A percentile compares a stretch with the other conserved stretches of the same genome.
Conservation (phyloP, 2,113 vertebrate genomes). For the Hystrix cristata region DNA sequence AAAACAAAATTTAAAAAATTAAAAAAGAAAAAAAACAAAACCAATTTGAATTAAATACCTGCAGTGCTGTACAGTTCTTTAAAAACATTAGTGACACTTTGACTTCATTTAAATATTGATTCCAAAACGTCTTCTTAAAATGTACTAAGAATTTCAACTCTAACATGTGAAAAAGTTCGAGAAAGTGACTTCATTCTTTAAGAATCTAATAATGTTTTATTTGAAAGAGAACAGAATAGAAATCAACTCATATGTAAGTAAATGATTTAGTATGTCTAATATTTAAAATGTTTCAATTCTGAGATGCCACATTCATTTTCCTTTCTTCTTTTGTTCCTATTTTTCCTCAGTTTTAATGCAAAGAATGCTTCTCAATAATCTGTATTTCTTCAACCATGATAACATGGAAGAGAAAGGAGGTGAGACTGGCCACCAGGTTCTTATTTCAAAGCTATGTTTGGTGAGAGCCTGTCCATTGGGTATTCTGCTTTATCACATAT, state of each 20-base stretch:
- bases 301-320: neutral
- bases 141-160: conserved; percentile 13
- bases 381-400: neutral
- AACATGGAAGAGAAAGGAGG: neutral
- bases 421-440: neutral
- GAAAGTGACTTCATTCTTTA: conserved; percentile 5
- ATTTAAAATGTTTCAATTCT: conserved; percentile 55
- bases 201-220: conserved; percentile 13
- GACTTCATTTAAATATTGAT: neutral
- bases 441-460: conserved; percentile 39
- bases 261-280: neutral
- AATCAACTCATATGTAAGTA: conserved; percentile 17
- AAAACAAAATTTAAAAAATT: too few species aligned
- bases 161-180: conserved; percentile 34
- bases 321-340: neutral
- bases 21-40: too few species aligned
- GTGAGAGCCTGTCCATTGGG: neutral
- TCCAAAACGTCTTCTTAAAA: neutral
- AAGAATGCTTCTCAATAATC: neutral
- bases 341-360: neutral
- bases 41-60: neutral
- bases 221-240: conserved; percentile 48
- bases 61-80: neutral
- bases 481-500: neutral
- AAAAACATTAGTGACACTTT: neutral